These are phyloP conservation scores for Nettapus auritus DNA, from an alignment of 2,113 vertebrate species.

Conservation along the genomic window DNA sequence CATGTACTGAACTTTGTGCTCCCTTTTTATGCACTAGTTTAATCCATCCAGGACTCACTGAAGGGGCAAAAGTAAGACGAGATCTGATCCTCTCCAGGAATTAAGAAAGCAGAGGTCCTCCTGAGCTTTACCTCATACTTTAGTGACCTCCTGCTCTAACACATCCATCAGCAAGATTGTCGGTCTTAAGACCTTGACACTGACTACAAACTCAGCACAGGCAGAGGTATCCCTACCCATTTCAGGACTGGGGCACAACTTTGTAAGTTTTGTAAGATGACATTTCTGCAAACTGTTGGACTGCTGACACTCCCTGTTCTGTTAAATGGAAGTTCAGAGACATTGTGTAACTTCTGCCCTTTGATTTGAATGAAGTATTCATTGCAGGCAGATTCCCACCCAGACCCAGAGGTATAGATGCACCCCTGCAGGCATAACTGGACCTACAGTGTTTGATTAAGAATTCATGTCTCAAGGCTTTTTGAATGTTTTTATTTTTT, in stretches of 20 bases:
- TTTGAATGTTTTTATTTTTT: neutral
- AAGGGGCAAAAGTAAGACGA: neutral
- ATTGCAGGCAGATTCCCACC: neutral
- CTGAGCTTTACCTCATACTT: neutral
- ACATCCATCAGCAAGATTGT: neutral
- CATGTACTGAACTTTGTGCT: neutral
- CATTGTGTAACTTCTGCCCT: neutral
- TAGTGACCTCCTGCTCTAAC: neutral
- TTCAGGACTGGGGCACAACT: neutral
- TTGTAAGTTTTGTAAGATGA: neutral
- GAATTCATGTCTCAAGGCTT: neutral
- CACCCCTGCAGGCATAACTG: neutral
- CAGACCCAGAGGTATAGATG: neutral
- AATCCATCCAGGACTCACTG: neutral
- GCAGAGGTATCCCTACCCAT: neutral
- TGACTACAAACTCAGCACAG: rapidly evolving
- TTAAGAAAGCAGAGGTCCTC: neutral
- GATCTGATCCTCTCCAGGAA: neutral
- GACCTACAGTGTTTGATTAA: neutral
- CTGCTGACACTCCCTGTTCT: neutral
- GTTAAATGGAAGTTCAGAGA: neutral
- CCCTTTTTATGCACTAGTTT: neutral
- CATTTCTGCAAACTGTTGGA: neutral
- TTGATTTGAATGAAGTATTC: neutral
- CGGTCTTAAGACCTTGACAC: neutral